Evolutionary conservation across 37 sponge, comb jelly and placozoan species (phyloP).

Genomic region (Aplysina aerophoba): DNA sequence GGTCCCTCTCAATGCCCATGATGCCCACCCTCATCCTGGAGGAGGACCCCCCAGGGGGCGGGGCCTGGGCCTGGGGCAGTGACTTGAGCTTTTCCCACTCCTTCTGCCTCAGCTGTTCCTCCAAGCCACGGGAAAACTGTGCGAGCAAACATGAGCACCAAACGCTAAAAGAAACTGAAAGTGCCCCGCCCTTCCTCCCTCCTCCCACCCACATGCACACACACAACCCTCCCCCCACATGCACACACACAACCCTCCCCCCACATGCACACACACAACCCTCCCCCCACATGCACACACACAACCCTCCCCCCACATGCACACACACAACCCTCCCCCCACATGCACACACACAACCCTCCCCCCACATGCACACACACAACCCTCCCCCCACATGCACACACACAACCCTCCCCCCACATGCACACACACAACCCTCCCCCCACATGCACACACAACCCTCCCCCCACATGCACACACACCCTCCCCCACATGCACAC

Average conservation of each 20-base stretch:
- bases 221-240: no score
- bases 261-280: no score
- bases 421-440: neutral
- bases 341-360: conserved; percentile 56
- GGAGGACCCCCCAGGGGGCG: conserved; percentile 22
- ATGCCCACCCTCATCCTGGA: conserved; percentile 74
- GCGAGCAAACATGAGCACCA: neutral
- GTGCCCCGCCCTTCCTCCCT: no score
- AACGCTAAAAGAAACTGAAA: no score
- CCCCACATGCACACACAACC: neutral
- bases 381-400: neutral
- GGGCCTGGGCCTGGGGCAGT: neutral
- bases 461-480: no score
- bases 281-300: conserved; percentile 30
- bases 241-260: no score
- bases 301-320: conserved; percentile 84
- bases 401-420: conserved; percentile 81
- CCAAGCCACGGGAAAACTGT: conserved; percentile 8
- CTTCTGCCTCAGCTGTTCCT: conserved; percentile 51
- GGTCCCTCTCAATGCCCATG: conserved; percentile 88
- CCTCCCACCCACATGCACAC: neutral
- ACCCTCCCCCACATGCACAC: no score
- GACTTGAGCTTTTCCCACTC: conserved; percentile 62
- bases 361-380: no score
- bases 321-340: no score